Percentiles rank a stretch among this genome's conserved stretches.
phyloP scores from a whole-genome alignment of 2,888 invertebrate genomes.

The Clanis bilineata region DNA sequence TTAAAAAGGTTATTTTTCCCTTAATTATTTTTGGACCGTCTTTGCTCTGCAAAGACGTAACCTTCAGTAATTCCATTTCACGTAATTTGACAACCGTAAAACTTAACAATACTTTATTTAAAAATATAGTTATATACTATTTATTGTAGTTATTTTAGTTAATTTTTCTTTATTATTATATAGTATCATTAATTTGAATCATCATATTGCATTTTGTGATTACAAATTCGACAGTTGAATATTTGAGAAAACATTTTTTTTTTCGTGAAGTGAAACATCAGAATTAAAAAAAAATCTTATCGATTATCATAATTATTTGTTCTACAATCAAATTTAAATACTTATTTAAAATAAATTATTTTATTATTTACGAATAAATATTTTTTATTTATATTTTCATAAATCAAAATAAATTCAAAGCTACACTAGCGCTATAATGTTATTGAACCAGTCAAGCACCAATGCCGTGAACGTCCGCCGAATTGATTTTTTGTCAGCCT shows the following conservation, averaged over 20 bases:
- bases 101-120: too few species aligned
- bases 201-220: too few species aligned
- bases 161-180: too few species aligned
- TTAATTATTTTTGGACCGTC: conserved; percentile 61
- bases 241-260: too few species aligned
- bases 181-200: too few species aligned
- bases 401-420: background rate
- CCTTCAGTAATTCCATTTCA: conserved; percentile 37
- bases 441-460: too few species aligned
- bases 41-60: conserved; percentile 53
- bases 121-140: too few species aligned
- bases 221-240: too few species aligned
- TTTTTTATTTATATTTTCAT: background rate
- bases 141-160: too few species aligned
- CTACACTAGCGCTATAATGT: conserved; percentile 20
- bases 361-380: background rate
- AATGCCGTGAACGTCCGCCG: conserved; percentile 28
- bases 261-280: too few species aligned
- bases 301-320: too few species aligned
- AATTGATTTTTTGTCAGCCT: conserved; percentile 69
- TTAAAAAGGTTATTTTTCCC: conserved; percentile 48
- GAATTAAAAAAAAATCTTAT: too few species aligned
- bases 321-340: background rate
- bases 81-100: conserved; percentile 2
- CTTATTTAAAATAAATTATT: background rate